Base-by-base conservation (phyloP, 2,113 vertebrate genomes). In the Eubucco bourcierii region DNA sequence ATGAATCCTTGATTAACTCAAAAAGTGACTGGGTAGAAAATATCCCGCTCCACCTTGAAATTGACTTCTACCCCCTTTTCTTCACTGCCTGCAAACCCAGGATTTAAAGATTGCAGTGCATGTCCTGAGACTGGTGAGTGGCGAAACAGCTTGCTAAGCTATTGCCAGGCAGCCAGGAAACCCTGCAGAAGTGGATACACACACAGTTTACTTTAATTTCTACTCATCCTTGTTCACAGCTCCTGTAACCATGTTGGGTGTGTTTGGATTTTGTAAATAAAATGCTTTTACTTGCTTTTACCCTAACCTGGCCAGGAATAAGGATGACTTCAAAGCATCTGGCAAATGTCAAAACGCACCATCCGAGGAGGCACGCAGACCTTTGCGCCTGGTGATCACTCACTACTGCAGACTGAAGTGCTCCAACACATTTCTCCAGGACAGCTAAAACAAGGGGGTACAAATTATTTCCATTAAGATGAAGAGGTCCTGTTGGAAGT, bases 241-340 rank as follows among this genome's bases (percentile, higher is more conserved):
- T 55, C 29, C 84, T 88, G 15, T 52, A 87, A 58, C 41, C 23
- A 8, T 12, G 4, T 11, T 87, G 64, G 7, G 16, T 81, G 5
- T 61, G 59, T 56, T 90, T 79, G 12, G 31, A 79, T 79, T 84
- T 81, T 80, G 29, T 61, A 92, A 93, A 87, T 68, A 93, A 79
- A 72, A 68, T 50, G 12, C 18, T 78, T 88, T 92, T 63, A 39
- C 33, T 75, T 72, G 66, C 13, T 94, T 63, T 84, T 64, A 61
- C 31, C 19, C 23, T 37, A 67, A 56, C 37, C 21, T 83, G 24
- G 19, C 41, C 27, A 70, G 41, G 18, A 78, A 8, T 64, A 79
- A 86, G 20, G 34, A 44, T 59, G n/a, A 70, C 59, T 91, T 88
- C 52, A 84, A 90, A 71, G 53, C n/a, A 72, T 65, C 78, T 92